Evolutionary conservation across 2,797 vertebrate species (phyloP).

Genomic region (Typhlichthys eigenmanni): DNA sequence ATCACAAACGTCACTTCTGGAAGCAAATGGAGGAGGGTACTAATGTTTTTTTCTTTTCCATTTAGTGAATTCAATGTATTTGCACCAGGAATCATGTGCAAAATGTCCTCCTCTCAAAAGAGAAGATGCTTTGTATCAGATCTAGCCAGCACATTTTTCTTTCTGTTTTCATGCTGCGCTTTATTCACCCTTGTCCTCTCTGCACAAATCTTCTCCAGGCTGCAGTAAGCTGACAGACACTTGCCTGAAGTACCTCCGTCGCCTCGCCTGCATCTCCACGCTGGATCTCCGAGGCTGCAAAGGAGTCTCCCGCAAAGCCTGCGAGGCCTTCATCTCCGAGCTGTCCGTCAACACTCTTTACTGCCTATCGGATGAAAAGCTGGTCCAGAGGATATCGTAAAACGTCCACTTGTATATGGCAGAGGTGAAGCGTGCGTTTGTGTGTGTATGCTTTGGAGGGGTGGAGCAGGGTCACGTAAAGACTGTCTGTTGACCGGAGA

Average conservation of each 20-base stretch:
- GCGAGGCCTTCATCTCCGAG: constrained; percentile 97
- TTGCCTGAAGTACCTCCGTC: constrained; percentile 90
- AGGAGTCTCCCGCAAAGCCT: constrained; percentile 91
- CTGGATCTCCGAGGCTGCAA: constrained; percentile 94
- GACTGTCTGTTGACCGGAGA: no score
- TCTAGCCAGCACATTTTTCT: neutral
- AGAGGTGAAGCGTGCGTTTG: no score
- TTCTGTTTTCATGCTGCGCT: neutral
- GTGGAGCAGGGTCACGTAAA: no score
- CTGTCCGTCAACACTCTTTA: constrained; percentile 96
- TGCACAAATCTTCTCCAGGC: constrained; percentile 69
- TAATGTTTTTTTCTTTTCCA: no score
- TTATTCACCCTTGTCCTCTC: constrained; percentile 3
- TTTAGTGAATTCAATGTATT: no score
- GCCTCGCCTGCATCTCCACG: constrained; percentile 88
- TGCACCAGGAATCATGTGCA: no score
- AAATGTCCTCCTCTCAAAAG: no score
- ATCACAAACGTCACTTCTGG: no score
- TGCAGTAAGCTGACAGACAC: constrained; percentile 95
- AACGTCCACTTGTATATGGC: constrained; percentile 13
- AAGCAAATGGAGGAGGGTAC: no score
- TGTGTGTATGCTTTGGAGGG: no score
- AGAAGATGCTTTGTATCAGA: no score
- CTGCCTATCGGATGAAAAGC: constrained; percentile 97
- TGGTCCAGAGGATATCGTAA: constrained; percentile 98